Base-by-base conservation (phyloP, 2,888 invertebrate genomes). In the Steromphala cineraria region DNA sequence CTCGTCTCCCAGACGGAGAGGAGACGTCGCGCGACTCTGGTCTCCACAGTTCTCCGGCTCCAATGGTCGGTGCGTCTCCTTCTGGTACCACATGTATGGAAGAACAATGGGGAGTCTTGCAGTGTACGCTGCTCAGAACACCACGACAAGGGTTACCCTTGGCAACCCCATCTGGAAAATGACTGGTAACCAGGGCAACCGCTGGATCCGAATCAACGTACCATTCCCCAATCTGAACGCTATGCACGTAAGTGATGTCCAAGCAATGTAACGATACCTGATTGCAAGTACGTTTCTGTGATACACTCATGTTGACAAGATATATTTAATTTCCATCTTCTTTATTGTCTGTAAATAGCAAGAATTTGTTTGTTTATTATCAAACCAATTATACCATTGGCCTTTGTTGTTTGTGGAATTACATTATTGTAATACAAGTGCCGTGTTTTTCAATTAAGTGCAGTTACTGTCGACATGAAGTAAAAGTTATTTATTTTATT, bases 1-100 rank as follows among this genome's bases (percentile, higher is more conserved):
- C 15, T 90, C 90, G 7, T 79, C 87, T 2, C 89, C 90, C 0
- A 78, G 89, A 53, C 83, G 86, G 5, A 78, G 40, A 2, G 91
- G 91, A 13, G 89, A 92, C 81, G 87, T 84, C 36, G 91, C 91
- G 0, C 85, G 90, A 85, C 81, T 91, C 1, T 62, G 87, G 53
- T 89, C 87, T 78, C 83, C 87, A 67, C 75, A 67, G 56, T 87
- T 89, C 79, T 82, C 84, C 36, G 83, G 86, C 31, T n/a, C 28
- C 28, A 36, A 55, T 24, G 76, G 76, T 0, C 84, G 86, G n/a
- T 92, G 92, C 82, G 79, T 92, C 62, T 86, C 90, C 36, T 91
- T 92, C 87, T 92, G 91, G 90, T 92, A 91, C 80, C 87, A 90
- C 87, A 92, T 92, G 91, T 88, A 90, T 83, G 92, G 92, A n/a